Evolutionary conservation across 2,888 invertebrate genomes (phyloP), one percentile per base, ranked within the genome.

Genomic region (Rhopalosiphum nymphaeae): DNA sequence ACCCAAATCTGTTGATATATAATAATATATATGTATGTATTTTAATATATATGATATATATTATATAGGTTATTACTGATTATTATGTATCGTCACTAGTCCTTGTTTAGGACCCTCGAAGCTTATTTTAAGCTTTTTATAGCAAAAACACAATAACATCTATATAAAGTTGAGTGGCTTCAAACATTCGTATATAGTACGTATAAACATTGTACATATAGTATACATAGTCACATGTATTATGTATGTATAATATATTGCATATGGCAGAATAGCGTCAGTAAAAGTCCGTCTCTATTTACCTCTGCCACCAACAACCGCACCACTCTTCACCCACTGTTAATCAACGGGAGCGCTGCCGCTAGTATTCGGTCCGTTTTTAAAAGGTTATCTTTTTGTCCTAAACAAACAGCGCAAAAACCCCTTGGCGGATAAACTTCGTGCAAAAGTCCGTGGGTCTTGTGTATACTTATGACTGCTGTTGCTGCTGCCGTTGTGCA

Each of bases 371-470:
- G 89, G 90, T 86, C 94, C 94, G 94, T 94, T 94, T 94, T 94
- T 94, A 94, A 94, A 94, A 91, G 94, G 94, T 90, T 94, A 94
- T 94, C 90, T 94, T 94, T 94, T 94, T 67, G 94, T 94, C 94
- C 94, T 94, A 87, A 94, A 91, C 67, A 94, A 94, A 94, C 85
- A 94, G 88, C 57, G 84, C 67, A 56, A 91, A 91, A 94, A 78
- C 92, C 94, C 92, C 88, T 92, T 92, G 91, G 94, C 85, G 61
- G 90, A 89, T 85, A 93, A 90, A 94, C 93, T 92, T 94, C 90
- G 44, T 90, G 67, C 92, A 94, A 94, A 92, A 92, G 94, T 92
- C 92, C 90, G 56, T 46, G 61, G 90, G 93, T 90, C 93, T 90
- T 94, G 89, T 93, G 57, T 90, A 89, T 93, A 89, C 93, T 89